Evolutionary conservation across 2,113 vertebrate species (phyloP), one percentile per base, ranked within the genome.

Genomic region (Asarcornis scutulata): DNA sequence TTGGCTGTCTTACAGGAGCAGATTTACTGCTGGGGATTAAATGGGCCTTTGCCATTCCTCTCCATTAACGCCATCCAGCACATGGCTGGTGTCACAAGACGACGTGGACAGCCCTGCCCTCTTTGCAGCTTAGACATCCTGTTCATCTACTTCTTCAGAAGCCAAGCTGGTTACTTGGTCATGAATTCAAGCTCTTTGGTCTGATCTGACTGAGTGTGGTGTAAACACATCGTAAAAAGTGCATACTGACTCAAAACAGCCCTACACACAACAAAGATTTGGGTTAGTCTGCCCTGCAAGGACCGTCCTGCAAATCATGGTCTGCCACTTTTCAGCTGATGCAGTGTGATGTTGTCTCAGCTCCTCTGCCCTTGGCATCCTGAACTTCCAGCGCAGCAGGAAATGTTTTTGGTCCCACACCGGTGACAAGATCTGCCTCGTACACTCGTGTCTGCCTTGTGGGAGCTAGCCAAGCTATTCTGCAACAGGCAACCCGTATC

Each of bases 51-150:
- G 88, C 85, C 64, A 64, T 90, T 94, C 46, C 56, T 93, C 79
- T 90, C 76, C 46, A 48, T 96, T 94, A 96, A 75, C 88, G 86
- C 79, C 56, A 90, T 32, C 52, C 62, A 72, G 78, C 69, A 79
- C 87, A 82, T 8, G 79, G 34, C 31, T 29, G 62, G 42, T 89
- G 74, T 83, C 92, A 76, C 74, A 85, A 83, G 83, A 66, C 21
- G 86, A 66, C 53, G 73, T 4, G 23, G 40, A 83, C 59, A 62
- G 69, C 53, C 60, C 74, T 87, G 74, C 53, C 38, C 20, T 10
- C 48, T 82, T 63, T 79, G 66, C 75, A 84, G 69, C 36, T 90
- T 88, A 90, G 46, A 53, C 32, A 36, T 77, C 31, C 50, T 20
- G 14, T 12, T 88, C 1, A 0, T 11, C 29, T 46, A 27, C 60